These are phyloP conservation scores for Laspeyria flexula DNA, from an alignment of 2,888 invertebrate genomes.

Conservation along the genomic window DNA sequence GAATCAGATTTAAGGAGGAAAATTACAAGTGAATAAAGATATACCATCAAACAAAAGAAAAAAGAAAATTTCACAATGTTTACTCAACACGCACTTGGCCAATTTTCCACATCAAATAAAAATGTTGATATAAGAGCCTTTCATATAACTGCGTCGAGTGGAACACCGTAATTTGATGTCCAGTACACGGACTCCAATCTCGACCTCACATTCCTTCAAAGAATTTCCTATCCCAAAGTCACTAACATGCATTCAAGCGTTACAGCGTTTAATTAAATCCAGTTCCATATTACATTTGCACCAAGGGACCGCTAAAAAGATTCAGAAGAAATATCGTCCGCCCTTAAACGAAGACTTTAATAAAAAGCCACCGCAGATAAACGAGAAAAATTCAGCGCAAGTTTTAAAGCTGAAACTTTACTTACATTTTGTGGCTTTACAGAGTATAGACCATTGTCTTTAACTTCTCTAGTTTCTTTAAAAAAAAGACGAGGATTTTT, in stretches of 20 bases:
- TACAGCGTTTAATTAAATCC: conserved; percentile 11
- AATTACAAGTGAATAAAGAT: conserved; percentile 1
- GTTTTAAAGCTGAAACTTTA: neutral
- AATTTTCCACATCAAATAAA: neutral
- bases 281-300: conserved; percentile 15
- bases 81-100: neutral
- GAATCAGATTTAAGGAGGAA: neutral
- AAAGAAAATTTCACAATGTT: neutral
- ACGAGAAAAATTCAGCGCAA: neutral
- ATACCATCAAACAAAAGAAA: neutral
- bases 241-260: conserved; percentile 8
- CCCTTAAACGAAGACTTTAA: neutral
- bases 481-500: neutral
- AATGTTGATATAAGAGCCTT: neutral
- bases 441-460: neutral
- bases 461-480: neutral
- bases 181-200: neutral
- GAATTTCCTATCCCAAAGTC: neutral
- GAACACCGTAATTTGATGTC: neutral
- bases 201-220: neutral
- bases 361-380: neutral
- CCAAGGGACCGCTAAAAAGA: conserved; percentile 7
- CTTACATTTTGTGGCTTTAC: neutral
- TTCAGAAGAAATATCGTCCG: conserved; percentile 10
- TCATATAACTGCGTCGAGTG: neutral